phyloP scores from a whole-genome alignment of 1,140 invertebrate species.

The Pseudomyrmex pallidus region DNA sequence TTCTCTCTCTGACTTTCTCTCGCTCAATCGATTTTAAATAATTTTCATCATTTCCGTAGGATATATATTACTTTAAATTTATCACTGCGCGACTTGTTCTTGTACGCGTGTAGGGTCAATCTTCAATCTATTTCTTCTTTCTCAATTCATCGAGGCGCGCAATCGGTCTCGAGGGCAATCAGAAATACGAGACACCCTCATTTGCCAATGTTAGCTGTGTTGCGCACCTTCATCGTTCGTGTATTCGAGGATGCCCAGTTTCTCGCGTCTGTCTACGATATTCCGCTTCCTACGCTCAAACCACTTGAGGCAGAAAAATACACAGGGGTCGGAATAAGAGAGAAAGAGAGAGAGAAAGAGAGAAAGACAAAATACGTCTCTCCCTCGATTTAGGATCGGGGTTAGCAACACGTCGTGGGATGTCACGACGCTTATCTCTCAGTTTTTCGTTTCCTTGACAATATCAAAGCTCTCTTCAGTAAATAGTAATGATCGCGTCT shows the following conservation, averaged over 20 bases:
- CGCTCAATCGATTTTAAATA: neutral
- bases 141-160: constrained; percentile 19
- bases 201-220: constrained; percentile 62
- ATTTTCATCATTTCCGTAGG: constrained; percentile 3
- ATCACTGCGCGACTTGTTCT: constrained; percentile 29
- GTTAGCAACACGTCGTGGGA: constrained; percentile 42
- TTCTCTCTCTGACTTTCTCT: neutral
- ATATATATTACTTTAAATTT: constrained; percentile 42
- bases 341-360: neutral
- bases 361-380: constrained; percentile 16
- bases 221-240: constrained; percentile 58
- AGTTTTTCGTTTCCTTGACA: neutral
- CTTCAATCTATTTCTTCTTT: constrained; percentile 21
- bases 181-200: constrained; percentile 71
- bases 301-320: constrained; percentile 55
- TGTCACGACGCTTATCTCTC: constrained; percentile 33
- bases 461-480: constrained; percentile 10
- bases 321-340: constrained; percentile 24
- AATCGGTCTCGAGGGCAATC: constrained; percentile 64
- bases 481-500: constrained; percentile 19
- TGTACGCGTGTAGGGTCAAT: constrained; percentile 22
- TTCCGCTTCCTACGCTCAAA: constrained; percentile 54
- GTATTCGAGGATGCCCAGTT: constrained; percentile 47
- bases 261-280: constrained; percentile 29
- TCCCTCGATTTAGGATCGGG: constrained; percentile 30